A percentile compares a stretch with the other conserved stretches of the same genome.
Conservation (phyloP, 2,113 vertebrate species). For the Benitochromis conjunctus region DNA sequence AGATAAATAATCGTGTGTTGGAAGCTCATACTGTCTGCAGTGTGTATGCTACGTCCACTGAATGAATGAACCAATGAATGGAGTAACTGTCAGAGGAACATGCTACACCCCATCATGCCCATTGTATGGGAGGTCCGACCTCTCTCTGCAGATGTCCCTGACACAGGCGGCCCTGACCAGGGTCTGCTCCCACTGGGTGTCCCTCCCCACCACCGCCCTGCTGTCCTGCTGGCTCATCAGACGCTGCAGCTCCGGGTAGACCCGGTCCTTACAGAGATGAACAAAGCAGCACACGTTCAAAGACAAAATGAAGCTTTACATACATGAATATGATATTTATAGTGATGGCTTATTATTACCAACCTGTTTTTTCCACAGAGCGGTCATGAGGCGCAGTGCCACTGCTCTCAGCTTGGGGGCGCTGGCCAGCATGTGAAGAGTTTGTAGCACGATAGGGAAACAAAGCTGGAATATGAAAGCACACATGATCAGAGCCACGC, state of each 20-base stretch:
- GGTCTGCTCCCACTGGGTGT: constrained; percentile 88
- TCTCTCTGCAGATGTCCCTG: constrained; percentile 88
- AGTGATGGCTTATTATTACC: not conserved
- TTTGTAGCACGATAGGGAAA: constrained; percentile 83
- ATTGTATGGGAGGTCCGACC: constrained; percentile 59
- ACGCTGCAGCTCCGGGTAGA: constrained; percentile 91
- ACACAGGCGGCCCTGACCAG: constrained; percentile 87
- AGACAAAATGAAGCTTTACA: not conserved
- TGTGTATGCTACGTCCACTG: not conserved
- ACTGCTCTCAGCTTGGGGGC: constrained; percentile 80
- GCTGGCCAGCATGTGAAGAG: constrained; percentile 80
- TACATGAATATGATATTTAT: too few species aligned
- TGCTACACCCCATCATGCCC: too few species aligned
- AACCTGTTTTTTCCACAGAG: constrained; percentile 95
- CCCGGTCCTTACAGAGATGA: constrained; percentile 78
- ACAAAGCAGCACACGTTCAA: not conserved
- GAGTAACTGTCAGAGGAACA: too few species aligned
- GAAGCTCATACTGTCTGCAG: not conserved
- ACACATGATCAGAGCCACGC: not conserved
- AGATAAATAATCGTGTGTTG: not conserved
- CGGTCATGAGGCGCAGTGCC: constrained; percentile 82
- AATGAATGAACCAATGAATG: not conserved
- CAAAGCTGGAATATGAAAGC: constrained; percentile 78
- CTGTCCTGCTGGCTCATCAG: constrained; percentile 78
- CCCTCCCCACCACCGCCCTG: constrained; percentile 75